Evolutionary conservation across 1,140 invertebrate species (phyloP).

Genomic region (Pemphigus obesinymphae): DNA sequence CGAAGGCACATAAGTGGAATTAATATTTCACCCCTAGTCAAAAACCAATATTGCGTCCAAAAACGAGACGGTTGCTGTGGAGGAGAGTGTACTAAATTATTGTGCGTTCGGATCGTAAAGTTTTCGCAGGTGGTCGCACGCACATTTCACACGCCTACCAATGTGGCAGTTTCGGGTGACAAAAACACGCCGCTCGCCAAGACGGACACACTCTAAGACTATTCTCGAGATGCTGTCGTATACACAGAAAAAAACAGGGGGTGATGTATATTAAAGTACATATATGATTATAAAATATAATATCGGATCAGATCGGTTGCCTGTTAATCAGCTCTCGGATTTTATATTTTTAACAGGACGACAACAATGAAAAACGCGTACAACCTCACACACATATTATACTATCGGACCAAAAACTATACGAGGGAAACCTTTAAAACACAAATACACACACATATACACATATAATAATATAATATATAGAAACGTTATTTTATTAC

Average conservation of each 20-base stretch:
- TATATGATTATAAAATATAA: neutral
- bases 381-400: neutral
- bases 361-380: slow-evolving; percentile 17
- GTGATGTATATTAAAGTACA: too few species aligned
- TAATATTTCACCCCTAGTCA: slow-evolving; percentile 24
- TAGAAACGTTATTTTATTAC: slow-evolving; percentile 25
- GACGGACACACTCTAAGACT: neutral
- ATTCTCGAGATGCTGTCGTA: neutral
- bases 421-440: slow-evolving; percentile 27
- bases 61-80: too few species aligned
- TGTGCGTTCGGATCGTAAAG: neutral
- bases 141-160: neutral
- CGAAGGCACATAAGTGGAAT: neutral
- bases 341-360: slow-evolving; percentile 26
- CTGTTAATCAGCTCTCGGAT: slow-evolving; percentile 20
- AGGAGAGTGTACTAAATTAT: neutral
- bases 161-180: neutral
- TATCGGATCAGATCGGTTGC: neutral
- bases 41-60: neutral
- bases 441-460: neutral
- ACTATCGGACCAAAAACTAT: neutral
- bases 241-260: too few species aligned
- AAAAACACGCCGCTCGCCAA: neutral
- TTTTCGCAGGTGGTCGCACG: slow-evolving; percentile 30
- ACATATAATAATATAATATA: neutral